Evolutionary conservation across 2,797 vertebrate genomes (phyloP), one percentile per base, ranked within the genome.

Genomic region (Parotocinclus haroldoi): DNA sequence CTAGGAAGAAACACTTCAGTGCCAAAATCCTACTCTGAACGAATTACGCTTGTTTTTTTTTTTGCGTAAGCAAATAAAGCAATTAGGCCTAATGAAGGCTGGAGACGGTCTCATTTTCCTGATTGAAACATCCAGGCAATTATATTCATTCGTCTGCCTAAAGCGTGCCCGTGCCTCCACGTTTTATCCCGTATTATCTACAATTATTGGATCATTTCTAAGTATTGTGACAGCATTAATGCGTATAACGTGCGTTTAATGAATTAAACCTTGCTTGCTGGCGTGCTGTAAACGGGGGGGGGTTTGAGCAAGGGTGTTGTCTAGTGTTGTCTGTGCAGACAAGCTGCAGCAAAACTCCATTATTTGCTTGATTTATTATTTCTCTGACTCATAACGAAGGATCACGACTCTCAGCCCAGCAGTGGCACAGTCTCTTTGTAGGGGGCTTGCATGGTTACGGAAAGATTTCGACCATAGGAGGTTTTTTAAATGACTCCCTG

Each of bases 371-470:
- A 27, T 27, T 27, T 27, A 27, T 27, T 27, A 27, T 27, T 27
- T 52, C n/a, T 14, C n/a, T 69, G 63, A 67, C 45, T 73, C 68
- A 56, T 27, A 53, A 51, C 46, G 38, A 50, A 71, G 53, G 18
- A 55, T 45, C 44, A 54, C 45, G 27, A 50, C 42, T 53, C 52
- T 72, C 57, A 39, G 36, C 50, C 51, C 54, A 55, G 45, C 38
- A 18, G 60, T 77, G 60, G 62, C 64, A 71, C 65, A 27, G 27
- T 60, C 64, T 71, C 71, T 73, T 68, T 74, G 42, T 59, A 45
- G 55, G 68, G 58, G 71, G 64, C 57, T 48, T 42, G 16, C 37
- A 19, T 14, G 40, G 27, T 12, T 16, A 58, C 68, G 27, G 12
- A 45, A 17, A 42, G 53, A 14, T 66, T 56, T 50, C 68, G 61